Evolutionary conservation across 2,888 invertebrate species (phyloP), one percentile per base, ranked within the genome.

Genomic region (Polymixis flavicincta): DNA sequence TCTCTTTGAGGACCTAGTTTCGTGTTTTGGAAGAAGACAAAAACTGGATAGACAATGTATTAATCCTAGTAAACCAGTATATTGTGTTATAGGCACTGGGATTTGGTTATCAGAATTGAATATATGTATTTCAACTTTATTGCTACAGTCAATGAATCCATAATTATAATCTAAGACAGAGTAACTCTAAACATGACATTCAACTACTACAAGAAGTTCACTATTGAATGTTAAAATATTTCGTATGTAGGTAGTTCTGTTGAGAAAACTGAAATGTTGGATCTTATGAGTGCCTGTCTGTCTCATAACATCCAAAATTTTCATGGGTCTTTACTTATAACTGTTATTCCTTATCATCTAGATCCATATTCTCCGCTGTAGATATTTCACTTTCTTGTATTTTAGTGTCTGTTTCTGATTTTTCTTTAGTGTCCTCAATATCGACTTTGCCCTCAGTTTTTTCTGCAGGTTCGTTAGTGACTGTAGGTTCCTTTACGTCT

Each of bases 281-380:
- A 37, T 37, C 37, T 37, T 37, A 37, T 37, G 37, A 37, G 37
- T 37, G 37, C 28, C 48, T 65, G 32, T 55, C 25, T 55, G 52
- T 25, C 19, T 22, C 14, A 6, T 59, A 13, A 25, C 6, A 55
- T 67, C n/a, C 11, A 48, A 60, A 6, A 32, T 52, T 32, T 70
- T 50, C 54, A 42, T 54, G 52, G 2, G 25, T 69, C 17, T 64
- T 68, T 17, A 71, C 61, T 45, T 57, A 75, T 66, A 68, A 70
- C 55, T 6, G n/a, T 82, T 91, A 93, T 90, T 94, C 92, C 86
- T 92, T 93, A 80, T 94, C 93, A 74, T 93, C 94, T 75, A 94
- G 81, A 25, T 94, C 94, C 94, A 94, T 94, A 74, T 92, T 93
- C 68, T 93, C 93, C 2, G 92, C 80, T 2, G 88, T 85, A n/a